Percentiles rank a stretch among this genome's conserved stretches.
Conservation (phyloP, 1,140 invertebrate genomes). For the Sitophilus oryzae region DNA sequence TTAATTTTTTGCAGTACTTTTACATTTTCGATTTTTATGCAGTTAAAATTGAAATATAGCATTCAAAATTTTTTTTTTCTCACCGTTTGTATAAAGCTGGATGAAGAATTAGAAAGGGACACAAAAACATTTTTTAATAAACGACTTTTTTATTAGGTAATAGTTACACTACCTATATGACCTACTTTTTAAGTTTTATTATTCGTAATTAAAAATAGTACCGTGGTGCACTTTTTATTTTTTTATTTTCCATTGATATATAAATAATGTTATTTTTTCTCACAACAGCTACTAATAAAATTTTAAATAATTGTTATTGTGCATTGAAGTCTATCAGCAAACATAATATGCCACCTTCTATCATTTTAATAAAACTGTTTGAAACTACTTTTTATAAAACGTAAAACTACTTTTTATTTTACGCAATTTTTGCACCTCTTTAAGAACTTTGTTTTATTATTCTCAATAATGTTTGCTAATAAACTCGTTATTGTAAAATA, state of each 20-base stretch:
- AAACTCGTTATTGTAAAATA: constrained; percentile 7
- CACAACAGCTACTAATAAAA: constrained; percentile 14
- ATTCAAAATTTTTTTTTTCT: no score
- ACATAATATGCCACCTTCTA: not conserved
- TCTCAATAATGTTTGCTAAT: constrained; percentile 5
- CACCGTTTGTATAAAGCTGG: not conserved
- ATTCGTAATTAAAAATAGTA: constrained; percentile 33
- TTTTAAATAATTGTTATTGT: constrained; percentile 10
- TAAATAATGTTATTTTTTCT: constrained; percentile 9
- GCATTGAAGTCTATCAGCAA: constrained; percentile 4
- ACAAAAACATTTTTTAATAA: constrained; percentile 31
- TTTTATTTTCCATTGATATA: constrained; percentile 9
- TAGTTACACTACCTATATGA: constrained; percentile 33
- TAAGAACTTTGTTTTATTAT: not conserved
- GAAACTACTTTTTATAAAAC: not conserved
- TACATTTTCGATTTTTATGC: no score
- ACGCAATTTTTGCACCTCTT: not conserved
- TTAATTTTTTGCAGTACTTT: no score
- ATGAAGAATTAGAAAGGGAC: no score
- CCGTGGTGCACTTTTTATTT: constrained; percentile 21
- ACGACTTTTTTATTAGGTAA: constrained; percentile 30
- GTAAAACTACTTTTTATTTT: no score
- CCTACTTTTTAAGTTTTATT: constrained; percentile 31
- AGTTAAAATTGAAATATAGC: no score
- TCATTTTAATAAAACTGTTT: not conserved